Percentiles rank a stretch among this genome's conserved stretches.
Conservation (phyloP, 2,888 invertebrate genomes). For the Rutpela maculata region DNA sequence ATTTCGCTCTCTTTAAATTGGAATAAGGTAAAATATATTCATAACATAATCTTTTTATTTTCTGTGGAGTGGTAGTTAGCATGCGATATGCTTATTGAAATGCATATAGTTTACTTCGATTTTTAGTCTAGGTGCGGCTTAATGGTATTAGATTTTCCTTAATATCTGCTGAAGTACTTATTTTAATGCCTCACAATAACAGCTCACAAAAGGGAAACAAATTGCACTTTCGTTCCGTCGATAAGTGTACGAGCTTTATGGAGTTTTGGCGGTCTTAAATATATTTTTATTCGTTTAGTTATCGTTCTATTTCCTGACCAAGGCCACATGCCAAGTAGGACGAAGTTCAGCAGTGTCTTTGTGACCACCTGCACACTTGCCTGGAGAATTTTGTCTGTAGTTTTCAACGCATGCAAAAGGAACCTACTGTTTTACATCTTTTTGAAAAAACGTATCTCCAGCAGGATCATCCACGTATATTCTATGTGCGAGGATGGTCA, state of each 20-base stretch:
- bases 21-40: conserved; percentile 27
- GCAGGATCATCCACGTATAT: too few species aligned
- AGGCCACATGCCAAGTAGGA: too few species aligned
- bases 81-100: conserved; percentile 25
- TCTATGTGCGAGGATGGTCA: too few species aligned
- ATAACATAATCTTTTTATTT: conserved; percentile 25
- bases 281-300: too few species aligned
- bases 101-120: conserved; percentile 32
- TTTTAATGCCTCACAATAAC: not conserved
- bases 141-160: conserved; percentile 44
- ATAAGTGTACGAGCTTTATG: not conserved
- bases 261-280: too few species aligned
- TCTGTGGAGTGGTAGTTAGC: conserved; percentile 13
- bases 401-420: too few species aligned
- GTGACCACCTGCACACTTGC: too few species aligned
- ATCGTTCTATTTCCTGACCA: too few species aligned
- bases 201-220: not conserved
- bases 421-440: too few species aligned
- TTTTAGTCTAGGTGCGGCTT: conserved; percentile 43
- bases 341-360: too few species aligned
- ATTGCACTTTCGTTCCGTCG: not conserved
- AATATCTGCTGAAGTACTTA: conserved; percentile 32
- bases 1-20: conserved; percentile 24
- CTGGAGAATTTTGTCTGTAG: too few species aligned
- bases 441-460: too few species aligned